These are phyloP conservation scores for Xenotilapia flavipinnis DNA, from an alignment of 2,113 vertebrate species.

Conservation along the genomic window DNA sequence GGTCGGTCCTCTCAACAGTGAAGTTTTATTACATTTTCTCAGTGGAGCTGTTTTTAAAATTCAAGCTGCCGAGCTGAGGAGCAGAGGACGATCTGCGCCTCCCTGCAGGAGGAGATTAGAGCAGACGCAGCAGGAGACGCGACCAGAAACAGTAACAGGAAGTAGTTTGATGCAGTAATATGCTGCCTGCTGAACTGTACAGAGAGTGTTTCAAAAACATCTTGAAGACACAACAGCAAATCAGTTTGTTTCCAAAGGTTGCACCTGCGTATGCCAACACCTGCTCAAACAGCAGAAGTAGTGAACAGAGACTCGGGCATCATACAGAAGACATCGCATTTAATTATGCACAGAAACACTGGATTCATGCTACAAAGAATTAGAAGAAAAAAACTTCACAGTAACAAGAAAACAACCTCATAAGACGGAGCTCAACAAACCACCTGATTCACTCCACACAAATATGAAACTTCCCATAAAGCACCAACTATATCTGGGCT, in stretches of 20 bases:
- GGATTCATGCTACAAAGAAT: neutral
- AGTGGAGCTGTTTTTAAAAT: neutral
- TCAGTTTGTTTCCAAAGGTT: neutral
- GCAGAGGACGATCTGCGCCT: neutral
- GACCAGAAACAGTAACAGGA: neutral
- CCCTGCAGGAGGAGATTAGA: neutral
- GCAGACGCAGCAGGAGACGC: neutral
- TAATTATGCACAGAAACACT: neutral
- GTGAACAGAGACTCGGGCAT: neutral
- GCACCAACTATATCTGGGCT: neutral
- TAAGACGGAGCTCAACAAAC: neutral
- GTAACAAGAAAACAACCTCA: neutral
- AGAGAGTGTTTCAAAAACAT: neutral
- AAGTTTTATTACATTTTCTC: neutral
- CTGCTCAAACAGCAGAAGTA: neutral
- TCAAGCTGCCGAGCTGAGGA: neutral
- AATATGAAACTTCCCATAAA: neutral
- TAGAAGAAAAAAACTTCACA: neutral
- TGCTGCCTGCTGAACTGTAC: neutral
- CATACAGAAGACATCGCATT: neutral
- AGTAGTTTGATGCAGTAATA: neutral
- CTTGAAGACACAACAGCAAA: neutral
- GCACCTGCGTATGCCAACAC: fast-evolving
- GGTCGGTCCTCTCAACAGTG: neutral
- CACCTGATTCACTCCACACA: neutral